Percentiles rank a stretch among this genome's conserved stretches.
Evolutionary conservation across 30 jellyfish, hydroid and myxozoan genomes (phyloP).

Genomic region (Pseudorhiza aurosa): DNA sequence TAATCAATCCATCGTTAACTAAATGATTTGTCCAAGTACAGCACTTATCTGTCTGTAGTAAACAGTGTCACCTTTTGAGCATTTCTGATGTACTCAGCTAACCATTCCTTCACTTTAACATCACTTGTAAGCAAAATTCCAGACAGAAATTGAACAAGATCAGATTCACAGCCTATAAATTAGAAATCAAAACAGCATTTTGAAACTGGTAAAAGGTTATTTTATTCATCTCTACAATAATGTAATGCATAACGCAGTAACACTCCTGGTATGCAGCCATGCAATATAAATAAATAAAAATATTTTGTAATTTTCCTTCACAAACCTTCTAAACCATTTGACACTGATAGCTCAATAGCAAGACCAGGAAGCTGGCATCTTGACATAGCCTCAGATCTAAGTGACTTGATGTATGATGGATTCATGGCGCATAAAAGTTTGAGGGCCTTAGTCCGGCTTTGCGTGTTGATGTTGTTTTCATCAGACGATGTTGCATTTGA

Average conservation of each 20-base stretch:
- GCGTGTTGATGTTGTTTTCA: constrained; percentile 60
- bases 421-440: constrained; percentile 77
- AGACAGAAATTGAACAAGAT: constrained; percentile 81
- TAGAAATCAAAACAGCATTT: too few species aligned
- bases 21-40: background rate
- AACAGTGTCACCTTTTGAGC: constrained; percentile 83
- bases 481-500: constrained; percentile 75
- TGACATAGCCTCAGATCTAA: constrained; percentile 85
- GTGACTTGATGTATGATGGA: constrained; percentile 71
- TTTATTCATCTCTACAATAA: too few species aligned
- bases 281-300: too few species aligned
- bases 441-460: constrained; percentile 61
- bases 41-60: too few species aligned
- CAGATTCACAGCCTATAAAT: constrained; percentile 63
- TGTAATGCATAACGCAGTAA: too few species aligned
- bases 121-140: constrained; percentile 89
- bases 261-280: too few species aligned
- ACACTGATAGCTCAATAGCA: constrained; percentile 74
- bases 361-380: constrained; percentile 83
- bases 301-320: background rate
- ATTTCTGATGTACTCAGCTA: constrained; percentile 72
- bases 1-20: background rate
- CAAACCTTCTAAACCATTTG: constrained; percentile 10
- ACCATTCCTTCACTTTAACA: constrained; percentile 74
- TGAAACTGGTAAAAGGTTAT: too few species aligned